Evolutionary conservation across 2,113 vertebrate species (phyloP).

Genomic region (Apodemus sylvaticus): DNA sequence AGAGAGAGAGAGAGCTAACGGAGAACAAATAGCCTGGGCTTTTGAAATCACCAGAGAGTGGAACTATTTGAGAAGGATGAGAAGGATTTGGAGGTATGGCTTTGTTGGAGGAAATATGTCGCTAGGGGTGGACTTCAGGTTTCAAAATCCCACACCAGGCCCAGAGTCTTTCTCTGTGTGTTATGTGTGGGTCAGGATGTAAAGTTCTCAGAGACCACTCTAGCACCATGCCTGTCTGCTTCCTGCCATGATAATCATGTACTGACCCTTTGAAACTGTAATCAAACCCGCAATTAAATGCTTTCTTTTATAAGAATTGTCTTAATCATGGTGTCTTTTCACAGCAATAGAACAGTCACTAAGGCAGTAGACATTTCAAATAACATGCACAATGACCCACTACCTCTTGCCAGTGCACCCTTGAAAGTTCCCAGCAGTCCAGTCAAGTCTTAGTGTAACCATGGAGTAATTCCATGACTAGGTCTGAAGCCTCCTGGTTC

Average conservation of each 20-base stretch:
- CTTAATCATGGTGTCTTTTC: not conserved
- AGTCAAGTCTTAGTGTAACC: not conserved
- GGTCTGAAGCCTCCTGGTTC: not conserved
- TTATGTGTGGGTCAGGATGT: not conserved
- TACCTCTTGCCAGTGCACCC: not conserved
- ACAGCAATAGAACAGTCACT: not conserved
- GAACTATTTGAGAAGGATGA: not conserved
- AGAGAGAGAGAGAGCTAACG: not conserved
- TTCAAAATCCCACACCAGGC: not conserved
- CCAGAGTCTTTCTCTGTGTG: not conserved
- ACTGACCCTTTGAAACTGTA: not conserved
- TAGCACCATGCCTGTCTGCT: not conserved
- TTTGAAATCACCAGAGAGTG: not conserved
- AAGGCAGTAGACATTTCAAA: not conserved
- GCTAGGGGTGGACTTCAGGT: not conserved
- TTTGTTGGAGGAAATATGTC: not conserved
- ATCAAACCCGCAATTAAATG: not conserved
- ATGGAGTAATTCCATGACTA: not conserved
- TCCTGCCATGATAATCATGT: not conserved
- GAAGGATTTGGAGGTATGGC: not conserved
- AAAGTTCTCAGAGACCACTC: not conserved
- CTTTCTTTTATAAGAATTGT: not conserved
- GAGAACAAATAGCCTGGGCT: not conserved
- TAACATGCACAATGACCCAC: not conserved
- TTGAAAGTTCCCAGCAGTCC: not conserved